phyloP scores from a whole-genome alignment of 1,140 invertebrate genomes.

The Nautilus pompilius region DNA sequence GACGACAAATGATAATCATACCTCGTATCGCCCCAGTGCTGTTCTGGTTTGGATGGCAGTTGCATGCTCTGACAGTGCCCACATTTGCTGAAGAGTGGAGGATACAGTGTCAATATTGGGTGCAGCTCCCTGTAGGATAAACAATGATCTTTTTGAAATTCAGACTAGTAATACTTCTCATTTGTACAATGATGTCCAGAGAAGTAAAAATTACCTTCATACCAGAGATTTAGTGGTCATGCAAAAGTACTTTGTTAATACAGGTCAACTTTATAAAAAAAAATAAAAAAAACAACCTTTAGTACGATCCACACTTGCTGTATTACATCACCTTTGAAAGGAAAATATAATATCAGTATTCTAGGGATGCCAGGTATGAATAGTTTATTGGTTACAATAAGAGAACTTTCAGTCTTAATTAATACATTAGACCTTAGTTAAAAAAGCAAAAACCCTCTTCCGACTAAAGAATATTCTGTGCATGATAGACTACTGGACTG shows the following conservation, averaged over 20 bases:
- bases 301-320: background rate
- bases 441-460: no score
- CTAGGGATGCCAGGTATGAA: no score
- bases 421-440: no score
- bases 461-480: no score
- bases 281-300: background rate
- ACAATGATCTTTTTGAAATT: background rate
- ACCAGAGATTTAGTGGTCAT: background rate
- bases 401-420: no score
- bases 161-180: background rate
- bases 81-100: conserved; percentile 42
- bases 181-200: background rate
- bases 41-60: conserved; percentile 29
- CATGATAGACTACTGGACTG: no score
- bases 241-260: background rate
- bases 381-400: no score
- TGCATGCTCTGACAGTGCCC: conserved; percentile 45
- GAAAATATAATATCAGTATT: no score
- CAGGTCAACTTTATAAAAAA: background rate
- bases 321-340: background rate
- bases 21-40: conserved; percentile 45
- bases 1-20: no score
- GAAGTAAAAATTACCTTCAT: background rate
- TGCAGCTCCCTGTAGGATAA: conserved; percentile 35
- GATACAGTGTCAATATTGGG: conserved; percentile 37